Evolutionary conservation across 23 tunicate genomes (phyloP).

Genomic region (Corella eumyota): DNA sequence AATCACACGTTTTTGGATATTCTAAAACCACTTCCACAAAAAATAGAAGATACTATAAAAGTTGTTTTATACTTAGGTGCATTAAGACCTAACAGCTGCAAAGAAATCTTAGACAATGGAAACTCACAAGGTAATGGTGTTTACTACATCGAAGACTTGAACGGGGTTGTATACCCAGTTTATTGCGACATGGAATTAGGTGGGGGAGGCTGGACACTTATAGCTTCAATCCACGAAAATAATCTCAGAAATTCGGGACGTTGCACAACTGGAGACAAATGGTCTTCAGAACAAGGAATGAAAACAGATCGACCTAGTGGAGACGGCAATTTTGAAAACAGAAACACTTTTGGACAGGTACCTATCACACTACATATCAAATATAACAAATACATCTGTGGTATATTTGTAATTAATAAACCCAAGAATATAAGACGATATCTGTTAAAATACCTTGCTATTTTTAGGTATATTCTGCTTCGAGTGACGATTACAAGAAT

Average conservation of each 20-base stretch:
- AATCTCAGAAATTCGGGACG: neutral
- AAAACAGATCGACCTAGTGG: neutral
- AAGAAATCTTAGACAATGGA: too few species aligned
- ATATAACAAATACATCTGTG: too few species aligned
- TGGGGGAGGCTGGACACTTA: constrained; percentile 7
- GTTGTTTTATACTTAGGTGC: too few species aligned
- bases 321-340: constrained; percentile 14
- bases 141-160: constrained; percentile 11
- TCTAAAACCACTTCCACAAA: too few species aligned
- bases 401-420: too few species aligned
- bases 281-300: constrained; percentile 30
- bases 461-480: constrained; percentile 25
- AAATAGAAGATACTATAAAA: too few species aligned
- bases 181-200: constrained; percentile 3
- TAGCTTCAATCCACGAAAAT: constrained; percentile 6
- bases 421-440: too few species aligned
- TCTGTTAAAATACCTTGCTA: too few species aligned
- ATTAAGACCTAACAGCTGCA: too few species aligned
- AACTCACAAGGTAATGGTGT: constrained; percentile 9
- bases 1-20: too few species aligned
- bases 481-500: constrained; percentile 49
- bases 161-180: constrained; percentile 2
- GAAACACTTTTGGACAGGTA: constrained; percentile 9
- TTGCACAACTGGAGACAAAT: constrained; percentile 17
- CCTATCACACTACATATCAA: too few species aligned